A percentile compares a stretch with the other conserved stretches of the same genome.
These are phyloP conservation scores for Dysmachus trigonus DNA, from an alignment of 2,888 invertebrate species.

Conservation along the genomic window DNA sequence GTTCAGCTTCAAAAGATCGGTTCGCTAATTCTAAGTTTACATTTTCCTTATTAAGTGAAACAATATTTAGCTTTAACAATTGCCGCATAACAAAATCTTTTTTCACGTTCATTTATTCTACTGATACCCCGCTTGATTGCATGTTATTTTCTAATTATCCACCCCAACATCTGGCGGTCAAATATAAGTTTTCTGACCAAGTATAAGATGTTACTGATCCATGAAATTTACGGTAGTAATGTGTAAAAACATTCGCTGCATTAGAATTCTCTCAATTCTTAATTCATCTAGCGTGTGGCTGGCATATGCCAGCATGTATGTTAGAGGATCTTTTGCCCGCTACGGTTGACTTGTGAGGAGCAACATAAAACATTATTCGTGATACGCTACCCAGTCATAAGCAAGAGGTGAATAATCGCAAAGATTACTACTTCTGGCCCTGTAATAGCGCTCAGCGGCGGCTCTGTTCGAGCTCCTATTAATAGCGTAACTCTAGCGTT, in stretches of 20 bases:
- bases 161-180: background rate
- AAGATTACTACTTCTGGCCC: background rate
- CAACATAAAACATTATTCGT: background rate
- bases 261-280: background rate
- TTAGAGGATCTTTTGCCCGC: background rate
- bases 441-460: background rate
- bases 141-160: background rate
- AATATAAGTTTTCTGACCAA: background rate
- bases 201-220: background rate
- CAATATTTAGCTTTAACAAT: background rate
- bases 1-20: background rate
- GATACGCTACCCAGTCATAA: background rate
- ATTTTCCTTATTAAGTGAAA: background rate
- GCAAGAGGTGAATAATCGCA: constrained; percentile 25
- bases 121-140: background rate
- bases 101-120: background rate
- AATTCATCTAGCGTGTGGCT: background rate
- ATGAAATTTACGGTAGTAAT: background rate
- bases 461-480: background rate
- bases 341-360: background rate
- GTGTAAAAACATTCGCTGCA: background rate
- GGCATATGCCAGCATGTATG: background rate
- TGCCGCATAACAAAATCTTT: background rate
- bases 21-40: background rate
- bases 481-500: constrained; percentile 35